These are phyloP conservation scores for Periphyllus acericola DNA, from an alignment of 2,888 invertebrate genomes.

Conservation along the genomic window DNA sequence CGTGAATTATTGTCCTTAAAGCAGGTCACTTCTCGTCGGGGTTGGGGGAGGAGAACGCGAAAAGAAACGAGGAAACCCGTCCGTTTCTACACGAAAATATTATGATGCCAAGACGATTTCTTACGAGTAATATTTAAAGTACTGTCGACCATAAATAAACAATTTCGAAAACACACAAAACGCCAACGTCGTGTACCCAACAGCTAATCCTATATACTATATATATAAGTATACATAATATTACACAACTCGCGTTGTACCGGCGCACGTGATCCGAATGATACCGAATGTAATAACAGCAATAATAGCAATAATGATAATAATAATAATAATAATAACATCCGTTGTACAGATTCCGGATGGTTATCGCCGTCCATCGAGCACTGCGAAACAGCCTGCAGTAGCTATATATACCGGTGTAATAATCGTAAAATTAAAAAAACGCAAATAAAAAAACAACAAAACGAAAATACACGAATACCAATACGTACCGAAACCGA, in stretches of 20 bases:
- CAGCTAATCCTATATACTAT: constrained; percentile 16
- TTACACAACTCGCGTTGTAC: constrained; percentile 14
- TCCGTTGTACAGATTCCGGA: constrained; percentile 17
- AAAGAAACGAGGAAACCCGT: neutral
- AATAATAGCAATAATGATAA: neutral
- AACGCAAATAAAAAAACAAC: too few species aligned
- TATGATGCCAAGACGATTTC: constrained; percentile 12
- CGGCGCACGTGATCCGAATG: constrained; percentile 49
- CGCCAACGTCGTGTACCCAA: neutral
- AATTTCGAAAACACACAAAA: constrained; percentile 18
- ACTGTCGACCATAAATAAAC: constrained; percentile 40
- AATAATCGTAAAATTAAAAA: constrained; percentile 40
- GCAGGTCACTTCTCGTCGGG: neutral
- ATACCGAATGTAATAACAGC: constrained; percentile 16
- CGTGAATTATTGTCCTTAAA: constrained; percentile 34
- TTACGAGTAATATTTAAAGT: neutral
- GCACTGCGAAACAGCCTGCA: neutral
- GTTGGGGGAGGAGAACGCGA: neutral
- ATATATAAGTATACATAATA: neutral
- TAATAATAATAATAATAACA: constrained; percentile 33
- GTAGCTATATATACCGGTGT: neutral
- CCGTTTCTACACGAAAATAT: constrained; percentile 4
- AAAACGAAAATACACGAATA: too few species aligned
- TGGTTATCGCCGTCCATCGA: constrained; percentile 28
- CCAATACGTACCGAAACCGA: neutral